Base-by-base conservation (phyloP, 2,113 vertebrate species). In the Neopipo cinnamomea region DNA sequence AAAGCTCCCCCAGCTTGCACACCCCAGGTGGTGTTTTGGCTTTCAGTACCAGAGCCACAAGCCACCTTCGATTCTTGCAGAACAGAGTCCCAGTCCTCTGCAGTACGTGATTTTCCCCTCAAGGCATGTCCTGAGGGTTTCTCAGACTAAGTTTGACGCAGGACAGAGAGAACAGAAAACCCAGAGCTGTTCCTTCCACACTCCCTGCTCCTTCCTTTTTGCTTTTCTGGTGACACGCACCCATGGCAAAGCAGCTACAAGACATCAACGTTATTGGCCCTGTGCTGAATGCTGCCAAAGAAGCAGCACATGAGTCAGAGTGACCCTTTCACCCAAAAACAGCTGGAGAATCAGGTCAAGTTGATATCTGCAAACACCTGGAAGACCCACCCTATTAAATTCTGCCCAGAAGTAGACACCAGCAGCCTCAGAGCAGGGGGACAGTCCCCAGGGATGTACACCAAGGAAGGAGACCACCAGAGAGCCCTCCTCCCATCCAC, bases 1-100 rank as follows among this genome's bases (percentile, higher is more conserved):
- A 85, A 91, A 78, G 12, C 15, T 90, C 24, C 5, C 9, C 2
- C 11, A 10, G 0, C 31, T 31, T 74, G 14, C 16, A 70, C 16
- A 87, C 44, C 4, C 9, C 23, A 21, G 1, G 2, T 2, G 2
- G 0, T 39, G 37, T 44, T 37, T 27, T 37, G 2, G 5, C 30
- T 84, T 84, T n/a, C 0, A 0, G 23, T 78, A 28, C 6, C 25
- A 82, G 39, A 88, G 14, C 33, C 27, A 46, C 12, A 37, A 37
- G n/a, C 8, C 56, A 53, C 23, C 35, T 63, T 53, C 11, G 3
- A 10, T 39, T 30, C n/a, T 44, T 77, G 41, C 12, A 74, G 67
- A 77, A 58, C 14, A 62, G 3, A 21, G 13, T 63, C 33, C 35
- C 35, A 68, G 39, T 52, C 16, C 27, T 68, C 49, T 73, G 33